Conservation (phyloP, 1,140 invertebrate genomes). For the Meloidogyne exigua region DNA sequence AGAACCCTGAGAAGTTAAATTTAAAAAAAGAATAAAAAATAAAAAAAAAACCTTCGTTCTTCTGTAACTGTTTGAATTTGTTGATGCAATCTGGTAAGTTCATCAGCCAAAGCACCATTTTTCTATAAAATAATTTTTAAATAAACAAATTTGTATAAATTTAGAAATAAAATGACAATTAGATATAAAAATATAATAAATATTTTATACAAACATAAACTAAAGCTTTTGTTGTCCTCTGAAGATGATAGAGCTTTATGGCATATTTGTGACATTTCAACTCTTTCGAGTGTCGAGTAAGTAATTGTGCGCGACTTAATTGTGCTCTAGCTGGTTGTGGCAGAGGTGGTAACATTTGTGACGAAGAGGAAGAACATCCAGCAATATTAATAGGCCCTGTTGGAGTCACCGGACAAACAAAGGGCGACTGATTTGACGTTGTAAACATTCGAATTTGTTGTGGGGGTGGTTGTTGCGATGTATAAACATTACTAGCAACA, state of each 20-base stretch:
- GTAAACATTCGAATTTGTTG: not conserved
- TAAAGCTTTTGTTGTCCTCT: constrained; percentile 38
- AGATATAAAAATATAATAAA: not conserved
- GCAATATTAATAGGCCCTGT: not conserved
- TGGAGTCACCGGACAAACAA: constrained; percentile 10
- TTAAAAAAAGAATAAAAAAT: not conserved
- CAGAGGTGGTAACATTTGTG: constrained; percentile 12
- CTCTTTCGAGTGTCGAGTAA: constrained; percentile 20
- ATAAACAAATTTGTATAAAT: not conserved
- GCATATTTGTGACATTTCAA: constrained; percentile 34
- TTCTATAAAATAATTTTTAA: constrained; percentile 36
- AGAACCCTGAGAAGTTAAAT: constrained; percentile 34
- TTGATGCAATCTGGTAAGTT: constrained; percentile 45
- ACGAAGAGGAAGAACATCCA: constrained; percentile 8
- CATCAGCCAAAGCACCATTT: constrained; percentile 46
- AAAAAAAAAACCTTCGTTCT: constrained; percentile 39
- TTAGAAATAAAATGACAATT: not conserved
- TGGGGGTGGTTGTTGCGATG: not conserved
- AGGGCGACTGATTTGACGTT: not conserved
- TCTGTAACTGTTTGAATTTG: constrained; percentile 48
- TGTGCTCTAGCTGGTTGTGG: constrained; percentile 17
- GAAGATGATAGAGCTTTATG: constrained; percentile 36
- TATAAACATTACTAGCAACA: not conserved
- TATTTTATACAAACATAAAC: constrained; percentile 31
- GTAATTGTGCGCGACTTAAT: constrained; percentile 28